Percentiles rank a stretch among this genome's conserved stretches.
Evolutionary conservation across 2,888 invertebrate species (phyloP).

Genomic region (Eurytoma adleriae): DNA sequence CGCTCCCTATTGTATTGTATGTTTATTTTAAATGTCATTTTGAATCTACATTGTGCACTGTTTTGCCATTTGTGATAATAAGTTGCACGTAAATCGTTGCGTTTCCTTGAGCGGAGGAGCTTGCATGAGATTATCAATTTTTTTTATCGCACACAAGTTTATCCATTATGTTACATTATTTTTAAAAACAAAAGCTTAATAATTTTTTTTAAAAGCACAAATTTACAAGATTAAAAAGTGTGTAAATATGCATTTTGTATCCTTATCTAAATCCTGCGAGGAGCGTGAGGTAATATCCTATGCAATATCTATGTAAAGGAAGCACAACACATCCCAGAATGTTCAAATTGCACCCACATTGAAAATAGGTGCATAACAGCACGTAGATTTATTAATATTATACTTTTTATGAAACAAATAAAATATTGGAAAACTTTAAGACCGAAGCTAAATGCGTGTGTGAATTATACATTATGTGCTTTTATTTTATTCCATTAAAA

Average conservation of each 20-base stretch:
- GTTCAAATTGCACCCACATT: not conserved
- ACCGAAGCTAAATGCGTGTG: not conserved
- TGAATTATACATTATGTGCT: not conserved
- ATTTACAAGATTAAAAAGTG: not conserved
- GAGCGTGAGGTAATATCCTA: not conserved
- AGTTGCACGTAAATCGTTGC: conserved; percentile 17
- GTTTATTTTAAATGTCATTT: conserved; percentile 9
- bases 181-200: too few relatives aligned
- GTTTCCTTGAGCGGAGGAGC: conserved; percentile 4
- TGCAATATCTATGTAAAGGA: conserved; percentile 12
- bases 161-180: too few relatives aligned
- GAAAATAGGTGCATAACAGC: not conserved
- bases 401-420: not conserved
- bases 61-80: conserved; percentile 48
- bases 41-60: conserved; percentile 18
- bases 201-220: not conserved
- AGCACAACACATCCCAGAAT: conserved; percentile 15
- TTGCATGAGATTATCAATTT: not conserved
- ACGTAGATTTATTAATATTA: not conserved
- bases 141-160: not conserved
- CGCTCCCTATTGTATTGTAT: conserved; percentile 1
- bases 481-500: not conserved
- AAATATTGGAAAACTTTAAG: conserved; percentile 27
- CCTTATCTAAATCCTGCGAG: not conserved
- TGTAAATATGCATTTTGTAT: not conserved